Evolutionary conservation across 2,888 invertebrate genomes (phyloP), one percentile per base, ranked within the genome.

Genomic region (Vandiemenella viatica): DNA sequence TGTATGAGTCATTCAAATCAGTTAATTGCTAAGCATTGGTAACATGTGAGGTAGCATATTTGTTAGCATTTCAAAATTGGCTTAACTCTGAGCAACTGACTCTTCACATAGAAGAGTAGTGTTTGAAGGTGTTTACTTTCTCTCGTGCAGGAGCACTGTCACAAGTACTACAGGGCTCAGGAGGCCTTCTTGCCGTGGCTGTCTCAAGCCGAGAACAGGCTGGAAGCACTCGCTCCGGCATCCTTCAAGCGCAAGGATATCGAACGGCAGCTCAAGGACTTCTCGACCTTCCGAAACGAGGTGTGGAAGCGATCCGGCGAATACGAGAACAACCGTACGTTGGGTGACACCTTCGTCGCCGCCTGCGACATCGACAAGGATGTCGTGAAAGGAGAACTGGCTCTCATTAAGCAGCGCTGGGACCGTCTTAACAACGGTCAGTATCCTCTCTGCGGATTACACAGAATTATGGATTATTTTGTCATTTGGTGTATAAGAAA

Each of bases 261-360:
- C 15, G 90, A 90, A 62, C 83, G 83, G 57, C 90, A 91, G 62
- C 70, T 95, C 4, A 80, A 84, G 46, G 92, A 93, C 59, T 69
- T 93, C 48, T 89, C 91, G 60, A 77, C 77, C 44, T 85, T 95
- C 72, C 79, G 92, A 58, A 92, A 91, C 60, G 95, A 95, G 59
- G 81, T 93, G 1, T 87, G 91, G 83, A 89, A 91, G 65, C 87
- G 86, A 60, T 86, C 89, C 13, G 91, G 91, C 8, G 95, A 95
- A 66, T 92, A 84, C 60, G 95, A 95, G 61, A 88, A 86, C 65
- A 84, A 86, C 56, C 80, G 80, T 61, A 80, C 82, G 0, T 69
- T 88, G 3, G 93, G 93, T 1, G 91, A 92, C 59, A 81, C 87
- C 0, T 88, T 95, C 71, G 74, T 93, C 45, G 77, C 80, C 0